A percentile compares a stretch with the other conserved stretches of the same genome.
Evolutionary conservation across 2,113 vertebrate species (phyloP).

Genomic region (Nipponia nippon): DNA sequence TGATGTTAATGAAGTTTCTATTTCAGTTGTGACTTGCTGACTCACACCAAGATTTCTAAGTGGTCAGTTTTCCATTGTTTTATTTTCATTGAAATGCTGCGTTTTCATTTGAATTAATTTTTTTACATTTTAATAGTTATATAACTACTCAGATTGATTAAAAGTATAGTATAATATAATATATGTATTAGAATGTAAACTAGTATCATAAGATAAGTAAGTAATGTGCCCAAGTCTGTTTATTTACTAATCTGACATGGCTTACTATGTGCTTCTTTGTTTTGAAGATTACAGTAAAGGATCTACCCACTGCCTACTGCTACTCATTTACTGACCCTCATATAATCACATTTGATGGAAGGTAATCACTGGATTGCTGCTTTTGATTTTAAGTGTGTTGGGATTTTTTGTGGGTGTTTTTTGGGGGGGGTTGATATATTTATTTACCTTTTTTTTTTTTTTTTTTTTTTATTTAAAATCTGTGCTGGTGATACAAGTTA

Average conservation of each 20-base stretch:
- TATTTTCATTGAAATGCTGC: not conserved
- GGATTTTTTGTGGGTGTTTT: not conserved
- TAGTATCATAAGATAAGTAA: not conserved
- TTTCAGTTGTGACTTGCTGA: not conserved
- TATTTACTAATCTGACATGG: not conserved
- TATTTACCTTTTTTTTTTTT: not conserved
- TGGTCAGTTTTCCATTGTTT: not conserved
- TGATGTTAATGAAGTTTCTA: not conserved
- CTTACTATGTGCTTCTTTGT: constrained; percentile 6
- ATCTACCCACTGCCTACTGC: constrained; percentile 83
- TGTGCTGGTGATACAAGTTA: not conserved
- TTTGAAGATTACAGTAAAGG: constrained; percentile 82
- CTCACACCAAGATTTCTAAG: not conserved
- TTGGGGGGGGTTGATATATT: not conserved
- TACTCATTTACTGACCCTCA: constrained; percentile 92
- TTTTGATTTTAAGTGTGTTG: not conserved
- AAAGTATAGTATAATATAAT: not conserved
- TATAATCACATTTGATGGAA: constrained; percentile 91
- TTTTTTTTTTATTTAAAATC: not conserved
- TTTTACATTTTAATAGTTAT: not conserved
- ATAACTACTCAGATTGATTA: not conserved
- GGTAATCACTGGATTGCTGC: constrained; percentile 72
- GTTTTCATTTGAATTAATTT: not conserved
- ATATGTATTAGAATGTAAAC: not conserved
- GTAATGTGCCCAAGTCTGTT: not conserved